Percentiles rank a stretch among this genome's conserved stretches.
phyloP scores from a whole-genome alignment of 2,113 vertebrate species.

The Clarias macrocephalus region DNA sequence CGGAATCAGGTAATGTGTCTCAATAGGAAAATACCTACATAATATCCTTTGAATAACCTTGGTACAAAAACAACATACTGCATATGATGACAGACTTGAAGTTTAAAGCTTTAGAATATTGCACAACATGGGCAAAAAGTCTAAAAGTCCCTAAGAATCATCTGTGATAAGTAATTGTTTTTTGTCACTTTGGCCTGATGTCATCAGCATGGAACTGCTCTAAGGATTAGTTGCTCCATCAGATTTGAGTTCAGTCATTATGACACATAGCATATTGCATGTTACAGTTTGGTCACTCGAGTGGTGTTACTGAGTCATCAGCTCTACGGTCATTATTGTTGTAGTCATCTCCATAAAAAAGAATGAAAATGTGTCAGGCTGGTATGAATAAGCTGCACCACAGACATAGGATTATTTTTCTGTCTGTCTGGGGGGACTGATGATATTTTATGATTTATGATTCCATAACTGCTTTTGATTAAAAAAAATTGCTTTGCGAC shows the following conservation, averaged over 20 bases:
- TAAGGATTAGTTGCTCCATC: conserved; percentile 55
- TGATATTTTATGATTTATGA: too few relatives aligned
- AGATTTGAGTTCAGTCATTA: conserved; percentile 23
- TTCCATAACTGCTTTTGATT: too few relatives aligned
- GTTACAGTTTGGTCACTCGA: conserved; percentile 41
- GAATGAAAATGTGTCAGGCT: neutral
- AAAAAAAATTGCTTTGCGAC: too few relatives aligned
- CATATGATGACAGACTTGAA: conserved; percentile 2
- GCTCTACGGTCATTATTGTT: conserved; percentile 47
- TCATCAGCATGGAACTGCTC: conserved; percentile 55
- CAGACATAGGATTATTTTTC: too few relatives aligned
- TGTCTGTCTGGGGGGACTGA: too few relatives aligned
- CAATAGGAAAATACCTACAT: neutral
- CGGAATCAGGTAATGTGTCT: neutral
- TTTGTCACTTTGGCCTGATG: conserved; percentile 54
- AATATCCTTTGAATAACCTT: neutral
- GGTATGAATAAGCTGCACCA: neutral
- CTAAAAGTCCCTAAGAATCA: conserved; percentile 4
- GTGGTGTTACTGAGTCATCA: conserved; percentile 40
- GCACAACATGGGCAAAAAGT: neutral
- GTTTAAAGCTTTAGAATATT: neutral
- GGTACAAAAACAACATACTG: neutral
- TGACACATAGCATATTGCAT: conserved; percentile 55
- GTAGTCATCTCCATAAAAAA: conserved; percentile 43
- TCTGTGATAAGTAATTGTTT: conserved; percentile 51